Base-by-base conservation (phyloP, 2,797 vertebrate genomes). In the Rousettus madagascariensis region DNA sequence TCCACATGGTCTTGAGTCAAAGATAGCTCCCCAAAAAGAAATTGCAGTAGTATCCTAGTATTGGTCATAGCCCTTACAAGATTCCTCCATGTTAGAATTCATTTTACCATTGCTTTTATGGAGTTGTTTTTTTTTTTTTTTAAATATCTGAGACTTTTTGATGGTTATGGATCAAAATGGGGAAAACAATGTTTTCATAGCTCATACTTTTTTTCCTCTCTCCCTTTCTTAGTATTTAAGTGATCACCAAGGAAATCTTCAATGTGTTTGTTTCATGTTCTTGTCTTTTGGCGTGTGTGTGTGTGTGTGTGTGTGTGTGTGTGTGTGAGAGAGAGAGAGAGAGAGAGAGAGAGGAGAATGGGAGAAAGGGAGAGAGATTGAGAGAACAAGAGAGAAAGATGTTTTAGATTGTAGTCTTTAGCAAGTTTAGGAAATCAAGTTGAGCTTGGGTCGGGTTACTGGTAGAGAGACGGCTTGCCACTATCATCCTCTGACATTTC, bases 391-490 rank as follows among this genome's bases (percentile, higher is more conserved):
- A 59, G 16, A 65, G n/a, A 75, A 90, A 55, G 68, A 43, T 55
- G 83, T 46, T 75, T 86, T 75, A 87, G 77, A 88, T 71, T 75
- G 85, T 63, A 79, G 82, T 83, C 74, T 95, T 89, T 96, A 93
- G 38, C 68, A 69, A 86, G 78, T 66, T 69, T 86, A 71, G 59
- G n/a, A 94, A 95, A 86, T 59, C 92, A 79, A 87, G 46, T 94
- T 83, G 38, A 65, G 72, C 68, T 92, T 65, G 94, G 68, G 83
- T 86, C 88, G 69, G 53, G 28, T 95, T 92, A 66, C 85, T 51
- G 19, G 36, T 55, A 33, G 83, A 63, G 68, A 95, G 90, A 86
- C 72, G 75, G 78, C 86, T 65, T 41, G 15, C 94, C 78, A 63
- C 89, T 68, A 1, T 77, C 77, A 53, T 89, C 78, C 53, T 95